Conservation (phyloP, 2,113 vertebrate species). For the Psephotus haematonotus region DNA sequence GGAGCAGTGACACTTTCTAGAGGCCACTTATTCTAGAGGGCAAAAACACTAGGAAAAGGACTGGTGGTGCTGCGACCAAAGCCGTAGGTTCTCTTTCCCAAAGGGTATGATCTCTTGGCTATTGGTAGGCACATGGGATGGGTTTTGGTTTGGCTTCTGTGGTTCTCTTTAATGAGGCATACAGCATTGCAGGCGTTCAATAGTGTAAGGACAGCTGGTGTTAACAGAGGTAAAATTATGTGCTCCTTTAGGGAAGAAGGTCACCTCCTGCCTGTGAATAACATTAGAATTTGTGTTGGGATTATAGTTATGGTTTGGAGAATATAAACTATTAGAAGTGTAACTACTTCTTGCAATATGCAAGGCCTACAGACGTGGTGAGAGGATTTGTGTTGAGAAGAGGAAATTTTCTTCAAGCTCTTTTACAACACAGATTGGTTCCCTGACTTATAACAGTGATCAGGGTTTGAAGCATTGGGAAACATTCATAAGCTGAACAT, state of each 20-base stretch:
- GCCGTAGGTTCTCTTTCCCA: not conserved
- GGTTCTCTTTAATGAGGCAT: not conserved
- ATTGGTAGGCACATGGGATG: not conserved
- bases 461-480: not conserved
- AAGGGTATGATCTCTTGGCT: not conserved
- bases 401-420: not conserved
- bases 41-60: not conserved
- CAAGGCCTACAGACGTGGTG: not conserved
- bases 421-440: not conserved
- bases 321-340: not conserved
- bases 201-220: not conserved
- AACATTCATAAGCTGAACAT: not conserved
- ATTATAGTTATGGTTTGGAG: not conserved
- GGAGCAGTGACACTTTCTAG: not conserved
- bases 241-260: not conserved
- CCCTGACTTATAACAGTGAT: not conserved
- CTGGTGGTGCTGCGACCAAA: not conserved
- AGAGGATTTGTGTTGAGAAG: not conserved
- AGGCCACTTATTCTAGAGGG: not conserved
- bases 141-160: not conserved
- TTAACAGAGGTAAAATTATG: not conserved
- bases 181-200: not conserved
- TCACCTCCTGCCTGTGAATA: not conserved
- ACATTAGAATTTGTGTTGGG: not conserved
- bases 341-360: not conserved